Evolutionary conservation across 2,888 invertebrate genomes (phyloP).

Genomic region (Metallyticus violacea): DNA sequence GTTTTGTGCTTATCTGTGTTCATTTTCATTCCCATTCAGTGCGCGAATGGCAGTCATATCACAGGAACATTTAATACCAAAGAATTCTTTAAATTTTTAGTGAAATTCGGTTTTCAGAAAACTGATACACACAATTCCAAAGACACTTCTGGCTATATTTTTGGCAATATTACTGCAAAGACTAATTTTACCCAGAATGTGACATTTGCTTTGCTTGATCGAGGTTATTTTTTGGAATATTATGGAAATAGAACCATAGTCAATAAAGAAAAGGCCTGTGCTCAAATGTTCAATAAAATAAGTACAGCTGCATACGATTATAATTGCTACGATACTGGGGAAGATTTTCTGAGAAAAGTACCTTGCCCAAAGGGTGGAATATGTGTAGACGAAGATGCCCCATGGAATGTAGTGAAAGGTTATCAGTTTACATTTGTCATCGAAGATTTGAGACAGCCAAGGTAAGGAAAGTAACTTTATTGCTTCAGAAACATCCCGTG

Average conservation of each 20-base stretch:
- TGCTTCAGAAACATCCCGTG: no score
- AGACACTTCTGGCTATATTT: conserved; percentile 91
- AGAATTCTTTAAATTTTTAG: conserved; percentile 86
- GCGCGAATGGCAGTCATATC: conserved; percentile 51
- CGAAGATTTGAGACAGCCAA: conserved; percentile 83
- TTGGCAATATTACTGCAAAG: conserved; percentile 86
- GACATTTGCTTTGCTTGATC: conserved; percentile 87
- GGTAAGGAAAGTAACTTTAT: no score
- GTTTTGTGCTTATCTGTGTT: neutral
- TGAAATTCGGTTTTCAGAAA: conserved; percentile 96
- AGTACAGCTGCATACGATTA: conserved; percentile 81
- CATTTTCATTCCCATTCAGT: neutral
- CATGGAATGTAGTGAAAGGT: conserved; percentile 78
- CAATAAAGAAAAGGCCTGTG: conserved; percentile 73
- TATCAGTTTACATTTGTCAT: conserved; percentile 94
- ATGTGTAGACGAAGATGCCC: conserved; percentile 84
- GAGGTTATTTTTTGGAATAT: conserved; percentile 83
- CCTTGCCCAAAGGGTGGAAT: conserved; percentile 75
- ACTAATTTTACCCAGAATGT: conserved; percentile 63
- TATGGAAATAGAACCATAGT: conserved; percentile 72
- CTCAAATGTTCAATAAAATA: conserved; percentile 81
- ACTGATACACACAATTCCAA: conserved; percentile 82
- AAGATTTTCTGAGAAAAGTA: conserved; percentile 76
- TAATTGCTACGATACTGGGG: conserved; percentile 73
- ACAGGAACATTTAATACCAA: conserved; percentile 62